These are phyloP conservation scores for Phaenicophaeus curvirostris DNA, from an alignment of 2,797 vertebrate genomes.

Conservation along the genomic window DNA sequence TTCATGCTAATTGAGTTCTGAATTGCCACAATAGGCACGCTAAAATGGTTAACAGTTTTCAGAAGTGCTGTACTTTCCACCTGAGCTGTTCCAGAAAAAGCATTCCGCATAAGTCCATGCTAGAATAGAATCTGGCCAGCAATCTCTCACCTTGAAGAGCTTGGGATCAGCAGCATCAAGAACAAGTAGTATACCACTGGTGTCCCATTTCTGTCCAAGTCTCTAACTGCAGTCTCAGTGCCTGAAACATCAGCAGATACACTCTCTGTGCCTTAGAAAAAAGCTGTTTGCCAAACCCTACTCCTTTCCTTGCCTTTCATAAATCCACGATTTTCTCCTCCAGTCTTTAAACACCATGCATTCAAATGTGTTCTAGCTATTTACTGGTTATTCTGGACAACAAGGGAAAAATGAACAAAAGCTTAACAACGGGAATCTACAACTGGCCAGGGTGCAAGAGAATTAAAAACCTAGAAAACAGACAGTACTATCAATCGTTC, in stretches of 20 bases:
- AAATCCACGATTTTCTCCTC: background rate
- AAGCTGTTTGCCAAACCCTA: background rate
- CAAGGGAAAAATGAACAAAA: background rate
- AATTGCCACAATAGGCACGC: background rate
- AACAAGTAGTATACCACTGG: background rate
- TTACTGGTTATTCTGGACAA: background rate
- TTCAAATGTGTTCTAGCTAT: background rate
- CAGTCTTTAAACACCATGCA: background rate
- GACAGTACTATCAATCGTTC: background rate
- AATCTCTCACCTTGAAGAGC: background rate
- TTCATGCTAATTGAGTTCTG: background rate
- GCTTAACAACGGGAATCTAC: background rate
- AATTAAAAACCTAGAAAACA: background rate
- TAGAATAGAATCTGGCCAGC: background rate
- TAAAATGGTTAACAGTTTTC: background rate
- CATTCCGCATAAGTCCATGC: rapidly evolving
- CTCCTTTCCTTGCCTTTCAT: background rate
- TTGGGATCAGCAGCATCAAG: background rate
- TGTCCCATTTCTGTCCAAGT: no score
- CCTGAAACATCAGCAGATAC: background rate
- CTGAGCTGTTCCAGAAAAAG: background rate
- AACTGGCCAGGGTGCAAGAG: background rate
- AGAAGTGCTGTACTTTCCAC: background rate
- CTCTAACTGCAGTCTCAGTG: background rate
- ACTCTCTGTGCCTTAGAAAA: background rate